phyloP scores from a whole-genome alignment of 2,797 vertebrate genomes.

The Poecilia wingei region DNA sequence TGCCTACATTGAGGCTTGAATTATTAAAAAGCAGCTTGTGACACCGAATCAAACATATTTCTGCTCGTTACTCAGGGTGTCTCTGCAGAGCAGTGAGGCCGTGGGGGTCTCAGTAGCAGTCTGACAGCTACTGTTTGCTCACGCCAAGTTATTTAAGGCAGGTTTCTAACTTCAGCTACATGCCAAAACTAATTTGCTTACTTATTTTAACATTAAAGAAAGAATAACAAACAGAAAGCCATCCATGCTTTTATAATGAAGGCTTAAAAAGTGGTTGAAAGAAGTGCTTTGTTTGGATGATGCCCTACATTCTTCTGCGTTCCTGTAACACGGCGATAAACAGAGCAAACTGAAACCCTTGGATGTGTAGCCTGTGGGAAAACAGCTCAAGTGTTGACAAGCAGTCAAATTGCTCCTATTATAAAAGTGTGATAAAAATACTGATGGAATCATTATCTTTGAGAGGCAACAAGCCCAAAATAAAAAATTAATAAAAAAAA shows the following conservation, averaged over 20 bases:
- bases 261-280: neutral
- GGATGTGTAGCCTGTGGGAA: conserved; percentile 3
- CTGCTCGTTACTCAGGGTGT: neutral
- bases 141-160: conserved; percentile 3
- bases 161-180: neutral
- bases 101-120: neutral
- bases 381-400: conserved; percentile 32
- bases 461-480: conserved; percentile 1
- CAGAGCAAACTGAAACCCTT: conserved; percentile 9
- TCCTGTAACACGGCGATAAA: conserved; percentile 19
- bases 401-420: conserved; percentile 29
- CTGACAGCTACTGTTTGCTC: neutral
- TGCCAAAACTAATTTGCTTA: neutral
- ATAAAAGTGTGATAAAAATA: conserved; percentile 42
- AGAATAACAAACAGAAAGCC: neutral
- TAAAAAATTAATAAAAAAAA: neutral
- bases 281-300: neutral
- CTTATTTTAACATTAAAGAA: neutral
- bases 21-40: conserved; percentile 43
- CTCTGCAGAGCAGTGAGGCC: neutral
- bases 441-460: conserved; percentile 46
- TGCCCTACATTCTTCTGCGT: neutral
- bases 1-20: conserved; percentile 28
- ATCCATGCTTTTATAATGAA: neutral
- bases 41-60: neutral